Conservation (phyloP, 1,140 invertebrate genomes). For the Leptinotarsa defecta region DNA sequence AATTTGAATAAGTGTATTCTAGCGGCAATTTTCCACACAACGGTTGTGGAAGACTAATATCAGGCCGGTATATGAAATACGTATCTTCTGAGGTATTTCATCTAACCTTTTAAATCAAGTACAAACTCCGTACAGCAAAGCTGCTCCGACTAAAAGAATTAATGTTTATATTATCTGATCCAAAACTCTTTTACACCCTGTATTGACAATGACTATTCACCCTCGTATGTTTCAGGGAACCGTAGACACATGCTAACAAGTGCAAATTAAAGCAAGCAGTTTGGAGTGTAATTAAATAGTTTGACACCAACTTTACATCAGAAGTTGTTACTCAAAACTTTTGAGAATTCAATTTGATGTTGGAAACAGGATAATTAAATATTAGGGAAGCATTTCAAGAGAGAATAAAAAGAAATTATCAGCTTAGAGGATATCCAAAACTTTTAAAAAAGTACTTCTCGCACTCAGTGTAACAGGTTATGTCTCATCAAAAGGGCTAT, state of each 20-base stretch:
- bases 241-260: conserved; percentile 11
- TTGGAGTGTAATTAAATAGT: conserved; percentile 10
- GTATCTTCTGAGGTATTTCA: no score
- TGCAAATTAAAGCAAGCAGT: conserved; percentile 14
- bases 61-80: no score
- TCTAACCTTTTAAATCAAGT: no score
- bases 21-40: no score
- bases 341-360: conserved; percentile 12
- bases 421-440: background rate
- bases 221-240: background rate
- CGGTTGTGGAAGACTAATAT: no score
- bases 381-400: background rate
- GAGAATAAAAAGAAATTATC: background rate
- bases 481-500: no score
- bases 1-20: no score
- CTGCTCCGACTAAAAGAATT: no score
- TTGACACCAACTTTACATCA: background rate
- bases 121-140: no score
- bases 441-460: background rate
- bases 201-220: background rate
- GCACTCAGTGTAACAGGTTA: no score
- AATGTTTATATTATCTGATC: no score
- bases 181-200: no score
- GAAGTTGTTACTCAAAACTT: background rate
- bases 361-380: conserved; percentile 4